Evolutionary conservation across 2,113 vertebrate species (phyloP).

Genomic region (Danionella cerebrum): DNA sequence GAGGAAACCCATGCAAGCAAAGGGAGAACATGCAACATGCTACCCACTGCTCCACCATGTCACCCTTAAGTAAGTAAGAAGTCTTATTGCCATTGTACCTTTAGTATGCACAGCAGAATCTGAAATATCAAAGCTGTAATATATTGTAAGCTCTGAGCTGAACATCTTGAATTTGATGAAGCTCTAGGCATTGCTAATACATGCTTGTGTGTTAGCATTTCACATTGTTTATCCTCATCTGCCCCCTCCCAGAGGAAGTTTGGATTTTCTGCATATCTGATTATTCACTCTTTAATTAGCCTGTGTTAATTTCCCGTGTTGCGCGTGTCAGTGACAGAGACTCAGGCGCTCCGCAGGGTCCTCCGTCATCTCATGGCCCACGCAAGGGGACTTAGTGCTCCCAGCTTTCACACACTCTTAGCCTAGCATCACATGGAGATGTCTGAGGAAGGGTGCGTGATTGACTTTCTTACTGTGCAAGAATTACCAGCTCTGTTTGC

Average conservation of each 20-base stretch:
- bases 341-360: slow-evolving; percentile 25
- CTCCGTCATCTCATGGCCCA: slow-evolving; percentile 22
- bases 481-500: slow-evolving; percentile 41
- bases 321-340: slow-evolving; percentile 26
- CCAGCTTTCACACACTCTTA: slow-evolving; percentile 32
- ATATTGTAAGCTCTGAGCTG: too few relatives aligned
- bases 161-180: neutral
- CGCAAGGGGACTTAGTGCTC: slow-evolving; percentile 27
- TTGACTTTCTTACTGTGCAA: slow-evolving; percentile 41
- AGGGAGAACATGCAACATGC: too few relatives aligned
- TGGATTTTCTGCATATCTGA: slow-evolving; percentile 42
- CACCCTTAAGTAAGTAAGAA: too few relatives aligned
- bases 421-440: slow-evolving; percentile 14
- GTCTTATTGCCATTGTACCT: too few relatives aligned
- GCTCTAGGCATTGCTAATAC: neutral
- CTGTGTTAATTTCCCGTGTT: slow-evolving; percentile 40
- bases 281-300: slow-evolving; percentile 47
- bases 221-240: slow-evolving; percentile 3
- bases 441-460: slow-evolving; percentile 31
- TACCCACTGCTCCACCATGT: too few relatives aligned
- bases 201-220: neutral
- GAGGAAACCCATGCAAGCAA: too few relatives aligned
- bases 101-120: too few relatives aligned
- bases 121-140: too few relatives aligned
- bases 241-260: slow-evolving; percentile 32